Evolutionary conservation across 2,797 vertebrate genomes (phyloP).

Genomic region (Xenentodon cancila): DNA sequence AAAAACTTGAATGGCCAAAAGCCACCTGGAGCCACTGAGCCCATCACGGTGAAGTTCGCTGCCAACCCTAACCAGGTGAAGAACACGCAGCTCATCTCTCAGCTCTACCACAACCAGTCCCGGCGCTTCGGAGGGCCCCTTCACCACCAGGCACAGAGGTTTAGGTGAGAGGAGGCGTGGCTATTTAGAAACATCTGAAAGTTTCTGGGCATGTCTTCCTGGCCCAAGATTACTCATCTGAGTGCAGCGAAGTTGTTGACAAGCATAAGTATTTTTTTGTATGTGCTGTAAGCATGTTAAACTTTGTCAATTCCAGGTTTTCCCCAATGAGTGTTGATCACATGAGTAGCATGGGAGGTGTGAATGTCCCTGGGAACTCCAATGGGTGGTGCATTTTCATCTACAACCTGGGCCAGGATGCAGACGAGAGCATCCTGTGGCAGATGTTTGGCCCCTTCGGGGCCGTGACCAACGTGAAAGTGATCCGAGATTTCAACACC

Average conservation of each 20-base stretch:
- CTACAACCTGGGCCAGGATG: constrained; percentile 98
- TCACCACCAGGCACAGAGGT: constrained; percentile 97
- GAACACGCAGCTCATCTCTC: constrained; percentile 95
- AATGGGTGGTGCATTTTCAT: constrained; percentile 99
- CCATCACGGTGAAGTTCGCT: constrained; percentile 97
- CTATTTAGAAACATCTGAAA: too few relatives aligned
- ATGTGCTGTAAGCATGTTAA: neutral
- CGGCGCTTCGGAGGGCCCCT: constrained; percentile 94
- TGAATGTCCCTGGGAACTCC: constrained; percentile 89
- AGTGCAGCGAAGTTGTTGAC: too few relatives aligned
- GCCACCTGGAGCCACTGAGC: constrained; percentile 91
- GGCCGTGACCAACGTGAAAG: constrained; percentile 98
- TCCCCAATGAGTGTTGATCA: constrained; percentile 99
- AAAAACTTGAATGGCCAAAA: constrained; percentile 97
- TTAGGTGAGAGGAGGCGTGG: constrained; percentile 84
- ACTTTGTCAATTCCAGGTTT: constrained; percentile 82
- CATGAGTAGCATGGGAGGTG: constrained; percentile 94
- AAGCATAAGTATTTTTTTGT: too few relatives aligned
- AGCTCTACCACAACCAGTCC: constrained; percentile 95
- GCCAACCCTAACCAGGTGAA: constrained; percentile 98
- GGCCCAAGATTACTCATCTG: neutral
- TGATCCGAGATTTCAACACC: constrained; percentile 99
- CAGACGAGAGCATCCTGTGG: constrained; percentile 98
- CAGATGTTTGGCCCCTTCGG: constrained; percentile 99
- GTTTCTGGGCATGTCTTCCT: neutral